Evolutionary conservation across 1,140 invertebrate species (phyloP), one percentile per base, ranked within the genome.

Genomic region (Musca vetustissima): DNA sequence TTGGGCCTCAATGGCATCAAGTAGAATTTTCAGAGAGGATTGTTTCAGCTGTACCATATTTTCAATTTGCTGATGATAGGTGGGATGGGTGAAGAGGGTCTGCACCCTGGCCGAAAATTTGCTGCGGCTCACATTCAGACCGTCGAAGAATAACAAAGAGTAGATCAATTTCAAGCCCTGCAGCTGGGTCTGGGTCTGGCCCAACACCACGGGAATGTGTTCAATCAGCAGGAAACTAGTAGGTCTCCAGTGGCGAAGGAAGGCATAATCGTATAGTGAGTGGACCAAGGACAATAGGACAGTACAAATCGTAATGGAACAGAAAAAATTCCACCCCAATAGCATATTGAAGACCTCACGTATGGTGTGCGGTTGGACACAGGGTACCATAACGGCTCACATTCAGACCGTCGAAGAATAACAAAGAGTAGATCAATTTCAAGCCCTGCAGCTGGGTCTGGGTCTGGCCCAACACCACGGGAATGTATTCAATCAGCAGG

Each of bases 311-410:
- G 11, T 4, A 2, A 61, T 36, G 11, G 13, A 11, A 9, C 17
- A 9, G 11, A 21, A 36, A 15, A 61, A 36, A 9, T 61, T 8
- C 17, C 28, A 21, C 8, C 3, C 36, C 7, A 61, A 43, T 1
- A 61, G 15, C 1, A 36, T 17, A 8, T 61, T 19, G 19, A 25
- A 61, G 0, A 61, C 57, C 36, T 61, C 21, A 36, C 57, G 9
- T 14, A 61, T 19, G 32, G 22, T 43, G 28, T 9, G 32, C 19
- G 15, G 17, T 1, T 32, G 28, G 17, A n/a, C 57, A 61, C 57
- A 61, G 17, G 57, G 57, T 61, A 61, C 17, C 57, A 61, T 61
- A 13, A 43, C n/a, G n/a, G n/a, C 49, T 66, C 1, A 49, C 17
- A 19, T 32, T 43, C 4, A 66, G 21, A 13, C 64, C 64, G n/a